Base-by-base conservation (phyloP, 1,140 invertebrate genomes). In the Tetramorium parvispinum region DNA sequence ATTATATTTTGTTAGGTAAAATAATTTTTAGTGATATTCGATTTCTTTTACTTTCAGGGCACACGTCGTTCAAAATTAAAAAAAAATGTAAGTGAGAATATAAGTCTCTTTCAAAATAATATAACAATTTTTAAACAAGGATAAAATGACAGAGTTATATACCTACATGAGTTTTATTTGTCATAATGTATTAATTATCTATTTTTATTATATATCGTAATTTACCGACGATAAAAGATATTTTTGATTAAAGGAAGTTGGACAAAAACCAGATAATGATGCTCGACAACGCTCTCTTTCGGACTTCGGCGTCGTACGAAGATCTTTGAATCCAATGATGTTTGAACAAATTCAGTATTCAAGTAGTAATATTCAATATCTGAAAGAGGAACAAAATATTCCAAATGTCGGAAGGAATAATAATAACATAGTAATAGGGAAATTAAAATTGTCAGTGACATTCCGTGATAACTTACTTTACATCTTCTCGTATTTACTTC, bases 401-500 rank as follows among this genome's bases (percentile, higher is more conserved):
- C 13, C 18, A 8, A 32, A 59, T 10, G 3, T 4, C 6, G 18
- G 59, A 11, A 21, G 6, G n/a, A n/a, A n/a, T 8, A 73, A 21
- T 13, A 83, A 49, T 11, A 75, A 21, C 6, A 40, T 24, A 16
- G 13, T 75, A 37, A 73, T 75, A 73, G 40, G 61, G 6, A 83
- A 83, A 18, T 59, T 83, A 21, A 75, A 83, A 75, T 1, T 49
- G 2, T 83, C 79, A 27, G 82, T 77, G 59, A 75, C n/a, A 49
- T 55, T 91, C 5, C 86, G 88, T 51, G 78, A 88, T 7, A 91
- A 92, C 24, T 77, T 91, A 37, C 57, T 91, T 4, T 73, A 51
- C 24, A 66, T 89, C 18, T 91, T 92, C 37, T 81, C 88, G 8
- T 88, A 88, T 21, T 55, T 91, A 8, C 86, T 91, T 27, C 61